These are phyloP conservation scores for Neopelma chrysocephalum DNA, from an alignment of 2,797 vertebrate genomes.

Conservation along the genomic window DNA sequence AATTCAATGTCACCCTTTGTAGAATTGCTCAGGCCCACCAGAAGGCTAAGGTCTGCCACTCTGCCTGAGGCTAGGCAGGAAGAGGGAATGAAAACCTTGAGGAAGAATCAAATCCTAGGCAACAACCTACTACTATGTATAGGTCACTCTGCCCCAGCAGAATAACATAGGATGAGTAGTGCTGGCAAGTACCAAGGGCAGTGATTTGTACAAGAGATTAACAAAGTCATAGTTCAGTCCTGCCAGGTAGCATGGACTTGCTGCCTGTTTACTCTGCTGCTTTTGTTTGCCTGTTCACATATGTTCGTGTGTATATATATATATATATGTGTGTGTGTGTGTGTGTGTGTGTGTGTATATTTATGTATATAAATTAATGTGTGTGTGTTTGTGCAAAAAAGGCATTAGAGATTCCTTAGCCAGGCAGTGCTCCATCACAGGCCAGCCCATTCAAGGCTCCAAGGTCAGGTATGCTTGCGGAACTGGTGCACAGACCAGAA, in stretches of 20 bases:
- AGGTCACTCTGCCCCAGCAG: not conserved
- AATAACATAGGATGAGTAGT: not conserved
- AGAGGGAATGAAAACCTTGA: not conserved
- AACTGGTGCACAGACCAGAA: not conserved
- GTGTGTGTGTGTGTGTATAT: no score
- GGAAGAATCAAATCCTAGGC: not conserved
- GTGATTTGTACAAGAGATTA: not conserved
- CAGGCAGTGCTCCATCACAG: not conserved
- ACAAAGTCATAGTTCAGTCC: not conserved
- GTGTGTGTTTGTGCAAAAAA: not conserved
- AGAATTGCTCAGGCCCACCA: not conserved
- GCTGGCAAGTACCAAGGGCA: not conserved
- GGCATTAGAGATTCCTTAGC: not conserved
- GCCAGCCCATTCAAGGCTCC: not conserved
- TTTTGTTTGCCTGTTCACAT: not conserved
- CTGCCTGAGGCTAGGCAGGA: not conserved
- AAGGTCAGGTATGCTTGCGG: not conserved
- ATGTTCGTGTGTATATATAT: fast-evolving
- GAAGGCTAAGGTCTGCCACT: not conserved
- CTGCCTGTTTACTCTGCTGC: not conserved
- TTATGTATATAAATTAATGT: not conserved
- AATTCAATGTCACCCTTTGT: fast-evolving
- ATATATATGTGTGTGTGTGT: not conserved
- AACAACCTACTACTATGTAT: not conserved
- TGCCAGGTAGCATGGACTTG: not conserved